phyloP scores from a whole-genome alignment of 1,140 invertebrate species.

The Stegodyphus dumicola region DNA sequence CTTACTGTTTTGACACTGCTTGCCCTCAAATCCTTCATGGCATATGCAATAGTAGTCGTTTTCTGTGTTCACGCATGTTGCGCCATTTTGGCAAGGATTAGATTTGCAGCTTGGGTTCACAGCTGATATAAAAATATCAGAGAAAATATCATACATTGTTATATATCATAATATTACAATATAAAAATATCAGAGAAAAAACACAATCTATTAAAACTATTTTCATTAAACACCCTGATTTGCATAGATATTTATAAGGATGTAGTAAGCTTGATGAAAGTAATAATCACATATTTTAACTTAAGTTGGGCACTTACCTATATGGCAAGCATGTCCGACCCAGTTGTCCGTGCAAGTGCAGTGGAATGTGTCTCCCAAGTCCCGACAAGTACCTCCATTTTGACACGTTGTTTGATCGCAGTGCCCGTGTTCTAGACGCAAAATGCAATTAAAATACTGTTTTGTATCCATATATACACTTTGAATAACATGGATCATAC shows the following conservation, averaged over 20 bases:
- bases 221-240: neutral
- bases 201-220: neutral
- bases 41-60: constrained; percentile 75
- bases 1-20: constrained; percentile 71
- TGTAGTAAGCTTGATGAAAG: too few species aligned
- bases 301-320: constrained; percentile 66
- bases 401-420: constrained; percentile 85
- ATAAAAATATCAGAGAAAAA: neutral
- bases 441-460: neutral
- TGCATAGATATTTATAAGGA: too few species aligned
- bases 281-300: too few species aligned
- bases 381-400: constrained; percentile 83
- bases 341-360: constrained; percentile 80
- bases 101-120: constrained; percentile 55
- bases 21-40: constrained; percentile 79
- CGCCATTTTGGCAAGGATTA: constrained; percentile 89
- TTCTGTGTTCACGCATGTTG: constrained; percentile 77
- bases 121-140: constrained; percentile 14
- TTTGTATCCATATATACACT: neutral
- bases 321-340: constrained; percentile 85
- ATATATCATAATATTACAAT: too few species aligned
- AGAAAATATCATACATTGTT: neutral
- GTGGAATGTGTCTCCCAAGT: constrained; percentile 84
- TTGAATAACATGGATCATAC: too few species aligned
- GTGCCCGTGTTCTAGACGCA: constrained; percentile 80